phyloP scores from a whole-genome alignment of 1,140 invertebrate genomes.

The Aphaenogaster ashmeadi region DNA sequence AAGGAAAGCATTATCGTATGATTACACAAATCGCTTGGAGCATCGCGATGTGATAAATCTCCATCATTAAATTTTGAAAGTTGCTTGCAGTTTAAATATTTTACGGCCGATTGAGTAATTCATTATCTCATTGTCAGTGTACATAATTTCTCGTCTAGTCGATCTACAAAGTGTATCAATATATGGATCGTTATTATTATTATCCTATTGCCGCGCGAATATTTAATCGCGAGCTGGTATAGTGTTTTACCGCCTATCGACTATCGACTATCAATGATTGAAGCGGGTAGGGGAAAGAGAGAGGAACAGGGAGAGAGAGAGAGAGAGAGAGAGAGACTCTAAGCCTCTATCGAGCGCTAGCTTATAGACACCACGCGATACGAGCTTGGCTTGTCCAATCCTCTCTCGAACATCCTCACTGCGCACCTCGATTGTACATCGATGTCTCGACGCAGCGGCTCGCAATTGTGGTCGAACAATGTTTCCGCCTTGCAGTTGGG shows the following conservation, averaged over 20 bases:
- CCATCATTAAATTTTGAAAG: slow-evolving; percentile 39
- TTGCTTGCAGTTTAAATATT: slow-evolving; percentile 19
- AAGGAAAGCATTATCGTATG: slow-evolving; percentile 4
- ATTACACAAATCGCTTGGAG: neutral
- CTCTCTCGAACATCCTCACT: slow-evolving; percentile 72
- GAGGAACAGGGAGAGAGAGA: neutral
- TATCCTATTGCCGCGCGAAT: slow-evolving; percentile 44
- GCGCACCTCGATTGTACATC: slow-evolving; percentile 77
- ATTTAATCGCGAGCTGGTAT: slow-evolving; percentile 31
- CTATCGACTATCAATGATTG: slow-evolving; percentile 63
- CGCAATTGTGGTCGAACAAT: slow-evolving; percentile 72
- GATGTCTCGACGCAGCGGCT: slow-evolving; percentile 69
- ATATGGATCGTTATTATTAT: slow-evolving; percentile 33
- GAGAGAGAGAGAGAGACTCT: slow-evolving; percentile 32
- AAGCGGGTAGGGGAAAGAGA: neutral
- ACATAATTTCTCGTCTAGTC: slow-evolving; percentile 9
- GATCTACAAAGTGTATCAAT: slow-evolving; percentile 42
- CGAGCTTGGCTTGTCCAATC: slow-evolving; percentile 63
- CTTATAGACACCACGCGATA: slow-evolving; percentile 74
- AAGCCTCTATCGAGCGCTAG: slow-evolving; percentile 56
- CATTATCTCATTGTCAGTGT: neutral
- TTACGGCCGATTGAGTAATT: slow-evolving; percentile 34
- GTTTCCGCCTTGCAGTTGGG: slow-evolving; percentile 73
- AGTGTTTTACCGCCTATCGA: slow-evolving; percentile 53
- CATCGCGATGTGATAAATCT: neutral